Conservation (phyloP, 30 jellyfish, hydroid and myxozoan species). For the Turritopsis dohrnii region DNA sequence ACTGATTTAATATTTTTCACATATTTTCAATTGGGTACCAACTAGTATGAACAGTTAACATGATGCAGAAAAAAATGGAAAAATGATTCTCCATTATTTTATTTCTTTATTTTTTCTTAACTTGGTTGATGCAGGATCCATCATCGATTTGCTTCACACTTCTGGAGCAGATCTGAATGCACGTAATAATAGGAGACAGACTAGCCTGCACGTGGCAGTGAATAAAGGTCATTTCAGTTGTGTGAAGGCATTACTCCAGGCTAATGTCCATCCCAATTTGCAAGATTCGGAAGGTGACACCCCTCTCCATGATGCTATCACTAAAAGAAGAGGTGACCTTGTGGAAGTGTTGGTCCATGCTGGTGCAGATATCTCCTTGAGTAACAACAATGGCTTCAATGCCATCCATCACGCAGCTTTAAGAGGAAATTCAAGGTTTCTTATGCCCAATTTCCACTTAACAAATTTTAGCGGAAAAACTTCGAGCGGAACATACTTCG, state of each 20-base stretch:
- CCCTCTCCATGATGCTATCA: slow-evolving; percentile 87
- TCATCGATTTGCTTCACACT: slow-evolving; percentile 41
- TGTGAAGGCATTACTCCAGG: slow-evolving; percentile 2
- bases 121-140: neutral
- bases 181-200: slow-evolving; percentile 77
- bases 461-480: too few relatives aligned
- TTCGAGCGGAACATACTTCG: too few relatives aligned
- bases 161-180: slow-evolving; percentile 86
- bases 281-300: slow-evolving; percentile 95
- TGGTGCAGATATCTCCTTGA: slow-evolving; percentile 64
- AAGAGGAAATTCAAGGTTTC: slow-evolving; percentile 82
- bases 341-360: slow-evolving; percentile 57
- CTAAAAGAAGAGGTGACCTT: slow-evolving; percentile 83
- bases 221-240: slow-evolving; percentile 63
- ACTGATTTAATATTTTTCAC: too few relatives aligned
- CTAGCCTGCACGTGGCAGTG: slow-evolving; percentile 86
- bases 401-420: slow-evolving; percentile 86
- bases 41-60: too few relatives aligned
- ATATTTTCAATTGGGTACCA: too few relatives aligned
- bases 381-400: slow-evolving; percentile 83
- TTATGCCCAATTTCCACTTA: too few relatives aligned
- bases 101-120: neutral
- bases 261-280: slow-evolving; percentile 26
- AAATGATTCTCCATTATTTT: too few relatives aligned
- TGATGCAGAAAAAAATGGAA: too few relatives aligned